These are phyloP conservation scores for Diploscapter pachys DNA, from an alignment of 1,140 invertebrate species.

Conservation along the genomic window DNA sequence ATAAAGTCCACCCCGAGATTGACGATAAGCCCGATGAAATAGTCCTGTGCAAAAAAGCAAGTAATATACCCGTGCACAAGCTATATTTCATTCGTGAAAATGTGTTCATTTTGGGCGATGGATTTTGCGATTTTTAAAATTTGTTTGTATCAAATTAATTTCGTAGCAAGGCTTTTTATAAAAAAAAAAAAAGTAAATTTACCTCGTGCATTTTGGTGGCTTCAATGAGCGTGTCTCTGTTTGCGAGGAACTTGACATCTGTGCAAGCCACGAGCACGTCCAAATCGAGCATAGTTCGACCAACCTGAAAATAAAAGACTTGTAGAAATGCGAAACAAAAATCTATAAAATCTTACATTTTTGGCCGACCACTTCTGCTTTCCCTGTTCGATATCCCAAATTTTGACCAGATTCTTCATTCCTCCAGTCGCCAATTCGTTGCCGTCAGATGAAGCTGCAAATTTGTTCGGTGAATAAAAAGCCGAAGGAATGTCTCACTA, in stretches of 20 bases:
- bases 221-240: constrained; percentile 65
- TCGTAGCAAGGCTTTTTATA: not conserved
- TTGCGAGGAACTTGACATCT: constrained; percentile 68
- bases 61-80: no score
- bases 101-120: no score
- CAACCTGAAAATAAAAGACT: constrained; percentile 61
- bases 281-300: constrained; percentile 73
- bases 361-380: constrained; percentile 69
- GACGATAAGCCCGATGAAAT: no score
- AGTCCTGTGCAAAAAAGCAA: no score
- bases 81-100: no score
- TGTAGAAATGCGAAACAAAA: constrained; percentile 22
- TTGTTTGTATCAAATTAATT: no score
- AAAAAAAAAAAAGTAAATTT: not conserved
- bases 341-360: constrained; percentile 65
- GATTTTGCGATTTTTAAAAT: no score
- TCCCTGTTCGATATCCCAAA: constrained; percentile 69
- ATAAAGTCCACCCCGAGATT: no score
- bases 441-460: constrained; percentile 13
- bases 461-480: constrained; percentile 1
- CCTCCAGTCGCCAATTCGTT: constrained; percentile 69
- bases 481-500: constrained; percentile 1
- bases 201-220: constrained; percentile 68
- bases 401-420: constrained; percentile 72
- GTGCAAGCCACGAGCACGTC: constrained; percentile 76